Conservation (phyloP, 2,113 vertebrate species). For the Apus apus region DNA sequence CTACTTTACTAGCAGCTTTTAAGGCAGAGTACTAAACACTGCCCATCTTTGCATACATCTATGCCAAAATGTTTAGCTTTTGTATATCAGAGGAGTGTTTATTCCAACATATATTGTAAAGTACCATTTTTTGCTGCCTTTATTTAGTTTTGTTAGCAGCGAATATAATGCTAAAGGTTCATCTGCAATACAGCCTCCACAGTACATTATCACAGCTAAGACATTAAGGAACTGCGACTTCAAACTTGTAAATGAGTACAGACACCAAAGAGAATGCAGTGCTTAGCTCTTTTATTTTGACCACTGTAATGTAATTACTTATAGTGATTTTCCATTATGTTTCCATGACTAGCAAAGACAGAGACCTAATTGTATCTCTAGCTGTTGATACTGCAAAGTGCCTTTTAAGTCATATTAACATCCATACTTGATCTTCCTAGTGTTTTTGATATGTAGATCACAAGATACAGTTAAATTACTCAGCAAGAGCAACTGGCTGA, state of each 20-base stretch:
- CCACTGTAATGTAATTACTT: slow-evolving; percentile 15
- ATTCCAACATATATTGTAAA: neutral
- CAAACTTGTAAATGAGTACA: neutral
- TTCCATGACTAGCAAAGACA: neutral
- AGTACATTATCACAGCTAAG: neutral
- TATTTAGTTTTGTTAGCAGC: neutral
- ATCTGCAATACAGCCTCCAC: neutral
- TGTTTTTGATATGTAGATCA: neutral
- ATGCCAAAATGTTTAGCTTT: neutral
- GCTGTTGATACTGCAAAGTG: slow-evolving; percentile 15
- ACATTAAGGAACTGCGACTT: neutral
- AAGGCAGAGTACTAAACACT: neutral
- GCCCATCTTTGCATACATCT: neutral
- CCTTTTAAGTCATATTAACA: slow-evolving; percentile 42
- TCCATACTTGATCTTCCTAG: slow-evolving; percentile 6
- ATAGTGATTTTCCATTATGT: slow-evolving; percentile 19
- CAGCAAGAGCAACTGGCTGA: neutral
- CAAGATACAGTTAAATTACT: slow-evolving; percentile 26
- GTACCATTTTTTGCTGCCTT: neutral
- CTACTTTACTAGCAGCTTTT: neutral
- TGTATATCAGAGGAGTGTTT: neutral
- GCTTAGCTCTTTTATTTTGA: slow-evolving; percentile 40
- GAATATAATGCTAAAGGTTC: neutral
- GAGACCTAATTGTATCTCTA: slow-evolving; percentile 28
- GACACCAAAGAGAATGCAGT: neutral